A percentile compares a stretch with the other conserved stretches of the same genome.
Conservation (phyloP, 2,113 vertebrate genomes). For the Seriola rivoliana region DNA sequence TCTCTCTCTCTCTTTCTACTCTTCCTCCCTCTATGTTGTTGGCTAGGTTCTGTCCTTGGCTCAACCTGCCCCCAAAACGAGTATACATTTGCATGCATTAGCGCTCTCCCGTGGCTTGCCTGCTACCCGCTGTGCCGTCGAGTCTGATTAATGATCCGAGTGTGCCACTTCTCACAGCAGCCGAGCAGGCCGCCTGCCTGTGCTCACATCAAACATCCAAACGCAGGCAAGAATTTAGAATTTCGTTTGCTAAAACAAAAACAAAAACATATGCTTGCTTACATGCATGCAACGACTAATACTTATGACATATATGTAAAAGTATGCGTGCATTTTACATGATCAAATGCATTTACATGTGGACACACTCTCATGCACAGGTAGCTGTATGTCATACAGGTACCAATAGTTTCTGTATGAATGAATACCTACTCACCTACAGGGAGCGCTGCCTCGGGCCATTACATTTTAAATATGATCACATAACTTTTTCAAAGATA, state of each 20-base stretch:
- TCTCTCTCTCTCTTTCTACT: slow-evolving; percentile 31
- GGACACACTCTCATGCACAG: background rate
- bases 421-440: slow-evolving; percentile 7
- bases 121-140: slow-evolving; percentile 81
- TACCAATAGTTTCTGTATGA: slow-evolving; percentile 1
- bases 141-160: slow-evolving; percentile 84
- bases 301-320: background rate
- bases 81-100: slow-evolving; percentile 86
- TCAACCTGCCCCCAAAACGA: slow-evolving; percentile 82
- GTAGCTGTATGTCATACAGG: background rate
- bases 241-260: slow-evolving; percentile 43
- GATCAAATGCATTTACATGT: background rate
- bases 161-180: slow-evolving; percentile 78
- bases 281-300: background rate
- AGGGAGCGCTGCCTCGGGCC: slow-evolving; percentile 1
- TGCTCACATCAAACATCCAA: slow-evolving; percentile 71
- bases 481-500: slow-evolving; percentile 9
- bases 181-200: slow-evolving; percentile 69
- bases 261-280: slow-evolving; percentile 12
- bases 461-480: slow-evolving; percentile 32
- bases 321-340: background rate
- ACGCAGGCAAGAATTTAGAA: slow-evolving; percentile 30
- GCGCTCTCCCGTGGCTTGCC: slow-evolving; percentile 81
- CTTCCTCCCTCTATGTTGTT: slow-evolving; percentile 41
- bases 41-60: slow-evolving; percentile 78